phyloP scores from a whole-genome alignment of 1,140 invertebrate genomes.

The Drosophila quadrilineata region DNA sequence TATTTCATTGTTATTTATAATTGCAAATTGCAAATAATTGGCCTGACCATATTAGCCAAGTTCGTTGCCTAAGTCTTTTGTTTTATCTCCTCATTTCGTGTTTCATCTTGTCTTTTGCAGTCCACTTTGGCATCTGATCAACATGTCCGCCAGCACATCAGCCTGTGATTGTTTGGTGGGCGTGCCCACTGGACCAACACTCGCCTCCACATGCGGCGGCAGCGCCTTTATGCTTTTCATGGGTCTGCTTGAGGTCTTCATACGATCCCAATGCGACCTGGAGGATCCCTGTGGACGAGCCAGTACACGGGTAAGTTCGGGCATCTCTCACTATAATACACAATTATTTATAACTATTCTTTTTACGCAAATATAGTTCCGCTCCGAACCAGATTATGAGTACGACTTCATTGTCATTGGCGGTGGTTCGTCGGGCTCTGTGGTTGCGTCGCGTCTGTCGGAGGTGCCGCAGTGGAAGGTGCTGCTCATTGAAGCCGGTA shows the following conservation, averaged over 20 bases:
- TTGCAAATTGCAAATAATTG: slow-evolving; percentile 26
- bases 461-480: slow-evolving; percentile 90
- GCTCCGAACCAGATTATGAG: slow-evolving; percentile 84
- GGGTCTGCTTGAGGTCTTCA: slow-evolving; percentile 91
- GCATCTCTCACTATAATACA: neutral
- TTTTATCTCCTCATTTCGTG: slow-evolving; percentile 32
- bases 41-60: slow-evolving; percentile 35
- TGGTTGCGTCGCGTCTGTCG: slow-evolving; percentile 90
- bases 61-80: slow-evolving; percentile 71
- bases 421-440: slow-evolving; percentile 92
- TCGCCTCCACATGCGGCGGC: slow-evolving; percentile 90
- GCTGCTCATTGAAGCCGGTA: slow-evolving; percentile 91
- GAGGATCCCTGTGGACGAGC: slow-evolving; percentile 91
- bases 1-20: slow-evolving; percentile 38
- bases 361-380: slow-evolving; percentile 81
- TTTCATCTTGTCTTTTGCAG: slow-evolving; percentile 3
- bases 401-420: slow-evolving; percentile 95
- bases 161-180: slow-evolving; percentile 88
- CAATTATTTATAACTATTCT: neutral
- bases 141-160: slow-evolving; percentile 69
- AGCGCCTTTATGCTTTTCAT: slow-evolving; percentile 93
- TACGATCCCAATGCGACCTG: slow-evolving; percentile 91
- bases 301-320: slow-evolving; percentile 65
- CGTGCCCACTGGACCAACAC: slow-evolving; percentile 87
- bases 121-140: slow-evolving; percentile 7